These are phyloP conservation scores for Oncorhynchus nerka DNA, from an alignment of 2,113 vertebrate genomes.

Conservation along the genomic window DNA sequence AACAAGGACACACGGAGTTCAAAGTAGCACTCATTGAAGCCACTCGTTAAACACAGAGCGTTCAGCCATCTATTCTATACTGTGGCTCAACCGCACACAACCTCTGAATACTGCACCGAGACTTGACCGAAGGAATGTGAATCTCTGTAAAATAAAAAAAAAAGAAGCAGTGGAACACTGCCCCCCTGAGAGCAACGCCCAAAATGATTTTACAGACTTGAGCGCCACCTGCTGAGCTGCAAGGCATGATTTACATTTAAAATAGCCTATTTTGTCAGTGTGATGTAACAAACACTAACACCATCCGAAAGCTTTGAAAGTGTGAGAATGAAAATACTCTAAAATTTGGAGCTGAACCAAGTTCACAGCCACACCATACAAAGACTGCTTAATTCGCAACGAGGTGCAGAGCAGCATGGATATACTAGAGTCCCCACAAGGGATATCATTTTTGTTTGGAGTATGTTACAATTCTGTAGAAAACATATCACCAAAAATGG, in stretches of 20 bases:
- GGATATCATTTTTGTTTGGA: constrained; percentile 52
- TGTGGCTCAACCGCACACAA: not conserved
- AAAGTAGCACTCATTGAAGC: too few relatives aligned
- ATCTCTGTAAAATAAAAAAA: not conserved
- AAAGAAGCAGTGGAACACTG: constrained; percentile 57
- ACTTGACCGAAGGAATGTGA: not conserved
- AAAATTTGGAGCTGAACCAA: constrained; percentile 38
- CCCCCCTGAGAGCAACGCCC: constrained; percentile 48
- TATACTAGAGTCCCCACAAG: constrained; percentile 40
- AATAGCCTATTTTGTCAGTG: too few relatives aligned
- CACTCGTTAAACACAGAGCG: not conserved
- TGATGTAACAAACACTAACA: too few relatives aligned
- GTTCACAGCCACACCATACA: constrained; percentile 38
- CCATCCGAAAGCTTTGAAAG: constrained; percentile 14
- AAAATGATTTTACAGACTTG: not conserved
- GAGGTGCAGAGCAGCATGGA: not conserved
- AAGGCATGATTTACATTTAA: not conserved
- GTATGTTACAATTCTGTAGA: constrained; percentile 28
- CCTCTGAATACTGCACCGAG: constrained; percentile 12
- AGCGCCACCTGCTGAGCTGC: constrained; percentile 52
- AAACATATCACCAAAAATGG: constrained; percentile 55
- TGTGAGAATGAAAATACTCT: constrained; percentile 34
- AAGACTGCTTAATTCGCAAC: constrained; percentile 50
- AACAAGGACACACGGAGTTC: too few relatives aligned
- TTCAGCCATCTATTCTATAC: not conserved